Percentiles rank a stretch among this genome's conserved stretches.
These are phyloP conservation scores for Eriocheir sinensis DNA, from an alignment of 1,140 invertebrate species.

Conservation along the genomic window DNA sequence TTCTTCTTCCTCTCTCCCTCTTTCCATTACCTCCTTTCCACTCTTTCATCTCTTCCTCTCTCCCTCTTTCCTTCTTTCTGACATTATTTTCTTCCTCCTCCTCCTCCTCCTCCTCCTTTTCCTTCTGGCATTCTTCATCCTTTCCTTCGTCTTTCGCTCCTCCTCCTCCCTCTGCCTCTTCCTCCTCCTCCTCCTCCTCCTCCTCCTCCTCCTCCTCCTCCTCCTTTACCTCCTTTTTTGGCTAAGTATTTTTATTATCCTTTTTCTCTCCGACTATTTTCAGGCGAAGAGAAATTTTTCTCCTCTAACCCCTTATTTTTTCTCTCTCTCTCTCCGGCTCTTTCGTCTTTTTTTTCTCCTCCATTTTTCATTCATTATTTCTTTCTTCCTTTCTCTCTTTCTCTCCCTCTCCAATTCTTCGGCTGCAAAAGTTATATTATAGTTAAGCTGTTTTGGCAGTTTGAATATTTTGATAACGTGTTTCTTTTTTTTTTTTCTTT, in stretches of 20 bases:
- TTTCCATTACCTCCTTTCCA: not conserved
- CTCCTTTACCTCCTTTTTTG: not conserved
- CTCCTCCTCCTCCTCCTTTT: not conserved
- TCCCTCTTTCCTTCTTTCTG: not conserved
- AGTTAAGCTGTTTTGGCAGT: not conserved
- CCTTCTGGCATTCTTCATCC: not conserved
- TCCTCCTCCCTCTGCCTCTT: not conserved
- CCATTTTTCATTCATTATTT: slow-evolving; percentile 7
- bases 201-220: not conserved
- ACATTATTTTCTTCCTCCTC: not conserved
- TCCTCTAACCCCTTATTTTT: not conserved
- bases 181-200: not conserved
- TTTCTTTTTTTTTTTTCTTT: not conserved
- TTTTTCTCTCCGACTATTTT: not conserved
- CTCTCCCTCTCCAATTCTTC: not conserved
- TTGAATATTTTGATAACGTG: not conserved
- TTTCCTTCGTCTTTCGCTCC: not conserved
- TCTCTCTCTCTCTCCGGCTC: not conserved
- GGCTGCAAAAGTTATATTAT: not conserved
- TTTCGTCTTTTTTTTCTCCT: not conserved
- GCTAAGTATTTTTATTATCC: not conserved
- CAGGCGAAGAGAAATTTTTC: no score
- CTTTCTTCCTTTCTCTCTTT: not conserved
- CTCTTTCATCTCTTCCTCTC: not conserved
- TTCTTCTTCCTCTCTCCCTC: not conserved